phyloP scores from a whole-genome alignment of 2,888 invertebrate species.

The Lasioglossum zephyrum region DNA sequence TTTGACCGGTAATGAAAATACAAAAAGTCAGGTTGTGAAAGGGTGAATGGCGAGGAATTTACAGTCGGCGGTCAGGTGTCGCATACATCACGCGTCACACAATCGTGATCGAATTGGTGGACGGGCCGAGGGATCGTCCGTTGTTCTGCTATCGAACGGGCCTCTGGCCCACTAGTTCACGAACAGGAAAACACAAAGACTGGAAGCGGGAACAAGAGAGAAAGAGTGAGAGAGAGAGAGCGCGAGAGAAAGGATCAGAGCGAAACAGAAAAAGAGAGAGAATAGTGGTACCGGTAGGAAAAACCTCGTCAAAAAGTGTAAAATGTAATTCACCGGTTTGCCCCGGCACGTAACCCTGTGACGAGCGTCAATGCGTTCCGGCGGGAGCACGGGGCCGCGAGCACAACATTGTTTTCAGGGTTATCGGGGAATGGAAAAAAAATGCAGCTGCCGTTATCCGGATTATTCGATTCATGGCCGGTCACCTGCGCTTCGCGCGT shows the following conservation, averaged over 20 bases:
- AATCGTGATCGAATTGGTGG: conserved; percentile 31
- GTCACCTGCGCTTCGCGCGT: conserved; percentile 58
- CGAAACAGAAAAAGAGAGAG: background rate
- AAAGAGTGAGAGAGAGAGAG: background rate
- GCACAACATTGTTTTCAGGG: conserved; percentile 69
- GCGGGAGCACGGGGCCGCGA: conserved; percentile 30
- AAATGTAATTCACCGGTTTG: conserved; percentile 68
- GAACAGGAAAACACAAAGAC: background rate
- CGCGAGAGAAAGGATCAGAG: background rate
- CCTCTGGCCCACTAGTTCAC: conserved; percentile 4
- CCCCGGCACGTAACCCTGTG: conserved; percentile 45
- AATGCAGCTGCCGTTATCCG: conserved; percentile 60
- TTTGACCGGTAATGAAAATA: background rate
- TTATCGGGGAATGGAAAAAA: conserved; percentile 59
- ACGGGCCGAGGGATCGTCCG: background rate
- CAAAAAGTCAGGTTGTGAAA: background rate
- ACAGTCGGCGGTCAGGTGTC: conserved; percentile 15
- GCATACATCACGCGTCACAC: conserved; percentile 45
- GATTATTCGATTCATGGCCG: conserved; percentile 62
- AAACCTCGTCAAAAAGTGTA: conserved; percentile 57
- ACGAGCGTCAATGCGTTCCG: conserved; percentile 51
- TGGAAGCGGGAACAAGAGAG: background rate
- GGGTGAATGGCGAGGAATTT: conserved; percentile 34
- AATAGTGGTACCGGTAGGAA: background rate
- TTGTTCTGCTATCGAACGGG: background rate